Evolutionary conservation across 2,797 vertebrate genomes (phyloP).

Genomic region (Poeciliopsis presidionis): DNA sequence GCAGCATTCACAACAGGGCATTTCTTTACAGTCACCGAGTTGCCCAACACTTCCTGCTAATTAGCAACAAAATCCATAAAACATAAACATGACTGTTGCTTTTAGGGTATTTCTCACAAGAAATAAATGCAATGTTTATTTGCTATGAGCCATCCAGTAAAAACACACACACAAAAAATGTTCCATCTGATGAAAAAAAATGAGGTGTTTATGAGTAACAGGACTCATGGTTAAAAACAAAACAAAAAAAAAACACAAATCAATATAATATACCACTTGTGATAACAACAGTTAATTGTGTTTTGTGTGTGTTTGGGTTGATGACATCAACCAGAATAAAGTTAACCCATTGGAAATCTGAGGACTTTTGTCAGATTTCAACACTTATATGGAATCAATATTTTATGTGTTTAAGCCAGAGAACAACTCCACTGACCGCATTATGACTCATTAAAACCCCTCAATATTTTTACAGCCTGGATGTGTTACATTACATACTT

Average conservation of each 20-base stretch:
- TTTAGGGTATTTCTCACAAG: slow-evolving; percentile 38
- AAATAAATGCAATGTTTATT: slow-evolving; percentile 52
- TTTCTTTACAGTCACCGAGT: slow-evolving; percentile 44
- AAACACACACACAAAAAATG: slow-evolving; percentile 28
- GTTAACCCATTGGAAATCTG: neutral
- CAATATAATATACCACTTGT: neutral
- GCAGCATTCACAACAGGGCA: slow-evolving; percentile 68
- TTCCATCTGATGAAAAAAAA: slow-evolving; percentile 59
- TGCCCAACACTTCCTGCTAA: slow-evolving; percentile 41
- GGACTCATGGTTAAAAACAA: slow-evolving; percentile 25
- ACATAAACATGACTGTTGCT: slow-evolving; percentile 41
- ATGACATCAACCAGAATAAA: neutral
- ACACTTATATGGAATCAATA: neutral
- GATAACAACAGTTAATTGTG: neutral
- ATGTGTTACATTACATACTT: neutral
- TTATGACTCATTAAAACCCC: neutral
- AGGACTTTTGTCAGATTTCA: neutral
- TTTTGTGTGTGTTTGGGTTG: neutral
- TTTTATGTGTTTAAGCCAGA: neutral
- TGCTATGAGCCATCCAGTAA: slow-evolving; percentile 25
- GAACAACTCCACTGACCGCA: neutral
- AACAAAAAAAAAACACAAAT: neutral
- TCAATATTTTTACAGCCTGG: neutral
- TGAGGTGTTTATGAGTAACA: slow-evolving; percentile 40
- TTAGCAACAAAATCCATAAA: slow-evolving; percentile 55